phyloP scores from a whole-genome alignment of 2,888 invertebrate species.

The Hemicrepidius hirtus region DNA sequence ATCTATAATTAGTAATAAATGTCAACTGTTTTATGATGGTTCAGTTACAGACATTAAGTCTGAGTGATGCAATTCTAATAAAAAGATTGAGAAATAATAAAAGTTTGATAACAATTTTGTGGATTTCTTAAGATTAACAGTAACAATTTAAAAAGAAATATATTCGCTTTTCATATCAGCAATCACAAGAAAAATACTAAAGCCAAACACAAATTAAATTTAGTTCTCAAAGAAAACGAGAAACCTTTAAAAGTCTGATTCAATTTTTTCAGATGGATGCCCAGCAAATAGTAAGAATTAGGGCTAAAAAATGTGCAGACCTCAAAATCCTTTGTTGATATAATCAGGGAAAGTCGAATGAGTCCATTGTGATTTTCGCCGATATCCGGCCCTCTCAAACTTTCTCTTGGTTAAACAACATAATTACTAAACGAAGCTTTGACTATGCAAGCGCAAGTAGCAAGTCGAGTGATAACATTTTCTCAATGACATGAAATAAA shows the following conservation, averaged over 20 bases:
- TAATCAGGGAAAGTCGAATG: not conserved
- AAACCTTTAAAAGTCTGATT: constrained; percentile 10
- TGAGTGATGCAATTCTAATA: too few relatives aligned
- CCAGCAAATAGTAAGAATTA: not conserved
- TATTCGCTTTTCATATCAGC: too few relatives aligned
- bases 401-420: not conserved
- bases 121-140: too few relatives aligned
- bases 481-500: constrained; percentile 25
- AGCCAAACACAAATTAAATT: not conserved
- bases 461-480: constrained; percentile 16
- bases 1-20: too few relatives aligned
- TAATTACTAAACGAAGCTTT: constrained; percentile 20
- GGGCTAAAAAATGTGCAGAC: not conserved
- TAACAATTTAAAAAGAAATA: too few relatives aligned
- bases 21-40: too few relatives aligned
- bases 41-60: too few relatives aligned
- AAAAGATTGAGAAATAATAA: too few relatives aligned
- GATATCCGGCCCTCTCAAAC: not conserved
- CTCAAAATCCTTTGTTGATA: not conserved
- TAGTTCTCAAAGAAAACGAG: constrained; percentile 1
- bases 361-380: constrained; percentile 10
- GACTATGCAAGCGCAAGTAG: constrained; percentile 15
- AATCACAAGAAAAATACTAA: not conserved
- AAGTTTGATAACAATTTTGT: too few relatives aligned
- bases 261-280: constrained; percentile 17